Evolutionary conservation across 1,140 invertebrate species (phyloP).

Genomic region (Heliconius eleuchia): DNA sequence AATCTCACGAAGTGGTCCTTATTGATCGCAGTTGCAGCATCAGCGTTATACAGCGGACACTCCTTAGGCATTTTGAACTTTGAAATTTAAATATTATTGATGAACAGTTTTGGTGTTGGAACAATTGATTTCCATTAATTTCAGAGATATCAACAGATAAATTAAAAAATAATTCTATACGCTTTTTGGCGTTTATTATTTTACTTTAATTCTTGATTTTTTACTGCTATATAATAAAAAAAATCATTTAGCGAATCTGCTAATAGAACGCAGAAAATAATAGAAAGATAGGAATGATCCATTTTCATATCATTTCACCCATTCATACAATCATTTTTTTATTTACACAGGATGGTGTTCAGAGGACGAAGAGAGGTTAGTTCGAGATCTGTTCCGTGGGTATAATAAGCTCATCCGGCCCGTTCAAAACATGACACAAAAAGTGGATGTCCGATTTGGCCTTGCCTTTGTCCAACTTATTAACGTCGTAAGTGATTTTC

Average conservation of each 20-base stretch:
- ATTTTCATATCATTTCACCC: not conserved
- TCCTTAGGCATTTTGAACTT: constrained; percentile 12
- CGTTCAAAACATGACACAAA: constrained; percentile 98
- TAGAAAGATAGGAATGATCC: not conserved
- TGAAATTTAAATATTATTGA: not conserved
- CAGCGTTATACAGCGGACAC: constrained; percentile 32
- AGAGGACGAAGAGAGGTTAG: constrained; percentile 97
- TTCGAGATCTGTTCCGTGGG: constrained; percentile 97
- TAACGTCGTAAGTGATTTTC: constrained; percentile 92
- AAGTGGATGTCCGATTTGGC: constrained; percentile 97
- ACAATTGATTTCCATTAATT: not conserved
- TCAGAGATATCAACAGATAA: not conserved
- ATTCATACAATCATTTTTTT: not conserved
- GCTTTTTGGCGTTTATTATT: no score
- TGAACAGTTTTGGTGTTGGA: not conserved
- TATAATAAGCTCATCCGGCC: constrained; percentile 99
- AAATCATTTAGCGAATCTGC: not conserved
- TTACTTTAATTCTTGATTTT: no score
- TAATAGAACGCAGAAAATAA: no score
- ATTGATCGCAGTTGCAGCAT: constrained; percentile 67
- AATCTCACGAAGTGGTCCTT: constrained; percentile 51
- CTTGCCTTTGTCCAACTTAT: constrained; percentile 99
- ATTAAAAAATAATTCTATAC: no score
- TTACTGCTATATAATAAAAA: no score
- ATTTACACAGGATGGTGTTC: constrained; percentile 83